Conservation (phyloP, 1,140 invertebrate genomes). For the Pogonognathellus flavescens region DNA sequence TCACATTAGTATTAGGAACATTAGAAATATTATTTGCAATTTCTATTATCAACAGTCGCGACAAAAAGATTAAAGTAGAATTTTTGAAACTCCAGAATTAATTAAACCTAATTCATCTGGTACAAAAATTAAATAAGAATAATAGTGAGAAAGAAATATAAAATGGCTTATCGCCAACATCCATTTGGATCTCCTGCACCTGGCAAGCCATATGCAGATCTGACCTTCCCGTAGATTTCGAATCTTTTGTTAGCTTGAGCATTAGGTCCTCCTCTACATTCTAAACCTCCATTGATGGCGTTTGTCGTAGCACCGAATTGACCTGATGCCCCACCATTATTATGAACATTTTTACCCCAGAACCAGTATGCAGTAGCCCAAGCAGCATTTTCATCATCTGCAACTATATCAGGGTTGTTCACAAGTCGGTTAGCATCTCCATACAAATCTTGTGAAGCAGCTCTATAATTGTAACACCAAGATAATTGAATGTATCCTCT, state of each 20-base stretch:
- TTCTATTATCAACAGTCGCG: no score
- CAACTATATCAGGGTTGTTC: slow-evolving; percentile 59
- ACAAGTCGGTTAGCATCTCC: slow-evolving; percentile 52
- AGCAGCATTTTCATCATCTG: slow-evolving; percentile 50
- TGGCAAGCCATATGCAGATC: slow-evolving; percentile 55
- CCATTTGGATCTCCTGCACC: slow-evolving; percentile 57
- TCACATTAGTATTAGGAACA: no score
- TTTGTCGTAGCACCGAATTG: slow-evolving; percentile 62
- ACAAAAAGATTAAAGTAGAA: no score
- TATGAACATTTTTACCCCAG: no score
- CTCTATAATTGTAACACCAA: slow-evolving; percentile 55
- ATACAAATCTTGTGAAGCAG: slow-evolving; percentile 42
- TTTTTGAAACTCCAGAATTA: no score
- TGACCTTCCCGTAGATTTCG: slow-evolving; percentile 53
- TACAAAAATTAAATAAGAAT: no score
- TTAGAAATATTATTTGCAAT: no score
- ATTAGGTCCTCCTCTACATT: slow-evolving; percentile 23
- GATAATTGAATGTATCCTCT: no score
- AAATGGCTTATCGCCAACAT: slow-evolving; percentile 16
- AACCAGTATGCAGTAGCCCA: slow-evolving; percentile 61
- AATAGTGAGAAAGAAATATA: no score
- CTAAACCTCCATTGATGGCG: slow-evolving; percentile 57
- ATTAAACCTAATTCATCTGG: no score
- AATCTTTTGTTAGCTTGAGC: slow-evolving; percentile 52
- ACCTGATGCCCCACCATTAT: slow-evolving; percentile 19